A percentile compares a stretch with the other conserved stretches of the same genome.
These are phyloP conservation scores for Triplophysa bombifrons DNA, from an alignment of 2,797 vertebrate species.

Conservation along the genomic window DNA sequence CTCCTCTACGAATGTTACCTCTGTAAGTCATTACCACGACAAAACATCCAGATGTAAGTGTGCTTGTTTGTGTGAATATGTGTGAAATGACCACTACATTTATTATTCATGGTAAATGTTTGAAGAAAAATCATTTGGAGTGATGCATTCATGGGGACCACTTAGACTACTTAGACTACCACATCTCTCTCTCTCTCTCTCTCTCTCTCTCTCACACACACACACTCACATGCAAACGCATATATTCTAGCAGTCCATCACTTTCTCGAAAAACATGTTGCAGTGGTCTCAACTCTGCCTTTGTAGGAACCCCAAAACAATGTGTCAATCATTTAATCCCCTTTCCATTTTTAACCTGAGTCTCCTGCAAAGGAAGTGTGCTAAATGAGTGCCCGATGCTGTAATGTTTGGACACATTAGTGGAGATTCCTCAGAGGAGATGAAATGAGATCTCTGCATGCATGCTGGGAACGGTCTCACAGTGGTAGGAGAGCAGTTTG, in stretches of 20 bases:
- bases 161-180: slow-evolving; percentile 45
- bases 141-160: slow-evolving; percentile 40
- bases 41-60: background rate
- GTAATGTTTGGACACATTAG: slow-evolving; percentile 58
- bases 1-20: slow-evolving; percentile 35
- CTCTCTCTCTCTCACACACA: slow-evolving; percentile 46
- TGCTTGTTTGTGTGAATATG: slow-evolving; percentile 12
- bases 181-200: slow-evolving; percentile 14
- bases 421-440: slow-evolving; percentile 41
- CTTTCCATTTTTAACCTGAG: slow-evolving; percentile 65
- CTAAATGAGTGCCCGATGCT: slow-evolving; percentile 45
- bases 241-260: background rate
- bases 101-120: slow-evolving; percentile 69
- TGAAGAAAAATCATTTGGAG: slow-evolving; percentile 63
- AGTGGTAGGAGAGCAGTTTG: background rate
- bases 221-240: background rate
- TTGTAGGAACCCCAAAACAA: slow-evolving; percentile 64
- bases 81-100: slow-evolving; percentile 62
- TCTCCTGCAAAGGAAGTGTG: slow-evolving; percentile 57
- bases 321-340: slow-evolving; percentile 53
- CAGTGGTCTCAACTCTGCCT: slow-evolving; percentile 56
- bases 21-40: slow-evolving; percentile 33
- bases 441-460: slow-evolving; percentile 47
- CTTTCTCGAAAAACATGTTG: slow-evolving; percentile 15
- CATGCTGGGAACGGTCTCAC: slow-evolving; percentile 19